A percentile compares a stretch with the other conserved stretches of the same genome.
phyloP scores from a whole-genome alignment of 2,113 vertebrate genomes.

The Hippolais icterina region DNA sequence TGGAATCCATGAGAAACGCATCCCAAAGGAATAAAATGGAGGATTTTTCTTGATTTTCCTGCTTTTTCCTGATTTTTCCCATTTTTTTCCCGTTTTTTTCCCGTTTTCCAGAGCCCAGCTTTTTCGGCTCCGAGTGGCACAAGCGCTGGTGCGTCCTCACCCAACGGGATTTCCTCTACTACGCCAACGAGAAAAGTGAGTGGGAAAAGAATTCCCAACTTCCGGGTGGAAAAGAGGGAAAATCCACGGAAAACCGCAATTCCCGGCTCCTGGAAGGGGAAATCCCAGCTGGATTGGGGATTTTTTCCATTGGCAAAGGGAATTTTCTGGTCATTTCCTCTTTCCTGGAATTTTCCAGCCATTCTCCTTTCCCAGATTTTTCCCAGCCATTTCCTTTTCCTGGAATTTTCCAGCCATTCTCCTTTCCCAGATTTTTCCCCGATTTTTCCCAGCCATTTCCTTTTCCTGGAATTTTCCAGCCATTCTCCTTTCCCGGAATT shows the following conservation, averaged over 20 bases:
- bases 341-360: not conserved
- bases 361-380: not conserved
- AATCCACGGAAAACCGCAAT: accelerated
- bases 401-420: accelerated
- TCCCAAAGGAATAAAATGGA: not conserved
- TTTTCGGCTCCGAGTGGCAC: not conserved
- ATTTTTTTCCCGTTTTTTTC: not conserved
- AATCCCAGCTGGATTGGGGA: not conserved
- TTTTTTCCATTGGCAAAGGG: not conserved
- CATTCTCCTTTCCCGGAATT: not conserved
- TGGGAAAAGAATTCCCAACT: not conserved
- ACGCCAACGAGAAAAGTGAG: not conserved
- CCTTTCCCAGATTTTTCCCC: not conserved
- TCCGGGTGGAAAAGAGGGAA: not conserved
- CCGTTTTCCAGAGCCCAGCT: not conserved
- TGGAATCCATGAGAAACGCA: accelerated
- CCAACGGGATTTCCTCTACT: not conserved
- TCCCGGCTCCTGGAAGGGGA: not conserved
- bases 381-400: not conserved
- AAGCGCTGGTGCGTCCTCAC: not conserved
- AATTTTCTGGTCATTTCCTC: not conserved
- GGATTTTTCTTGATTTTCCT: too few relatives aligned
- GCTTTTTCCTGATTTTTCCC: accelerated
- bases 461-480: not conserved
- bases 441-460: not conserved